These are phyloP conservation scores for Coelopa frigida DNA, from an alignment of 1,140 invertebrate genomes.

Conservation along the genomic window DNA sequence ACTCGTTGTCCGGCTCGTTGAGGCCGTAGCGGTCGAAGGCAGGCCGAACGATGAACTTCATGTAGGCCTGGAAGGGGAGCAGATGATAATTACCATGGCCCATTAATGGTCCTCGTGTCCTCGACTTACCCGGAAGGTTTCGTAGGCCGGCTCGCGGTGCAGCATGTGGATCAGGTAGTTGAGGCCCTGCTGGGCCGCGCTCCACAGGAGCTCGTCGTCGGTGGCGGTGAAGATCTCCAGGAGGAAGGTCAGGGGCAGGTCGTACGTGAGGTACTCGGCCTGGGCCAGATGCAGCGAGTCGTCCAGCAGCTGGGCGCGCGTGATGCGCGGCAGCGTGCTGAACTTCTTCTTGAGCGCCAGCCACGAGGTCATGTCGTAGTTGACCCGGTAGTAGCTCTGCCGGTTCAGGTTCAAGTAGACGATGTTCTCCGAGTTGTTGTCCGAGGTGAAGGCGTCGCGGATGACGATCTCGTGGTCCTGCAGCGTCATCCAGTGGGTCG, in stretches of 20 bases:
- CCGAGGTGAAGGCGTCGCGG: conserved; percentile 20
- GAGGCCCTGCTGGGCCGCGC: conserved; percentile 29
- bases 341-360: conserved; percentile 52
- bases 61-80: conserved; percentile 29
- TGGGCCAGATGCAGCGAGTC: conserved; percentile 72
- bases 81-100: background rate
- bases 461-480: conserved; percentile 28
- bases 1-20: conserved; percentile 37
- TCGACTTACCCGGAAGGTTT: conserved; percentile 33
- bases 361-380: conserved; percentile 67
- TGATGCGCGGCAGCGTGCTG: conserved; percentile 49
- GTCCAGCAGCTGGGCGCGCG: conserved; percentile 72
- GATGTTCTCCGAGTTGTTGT: conserved; percentile 21
- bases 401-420: conserved; percentile 40
- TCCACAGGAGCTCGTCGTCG: conserved; percentile 39
- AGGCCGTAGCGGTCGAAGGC: conserved; percentile 43
- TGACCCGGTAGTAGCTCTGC: conserved; percentile 63
- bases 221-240: conserved; percentile 28
- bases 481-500: conserved; percentile 33
- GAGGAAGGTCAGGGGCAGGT: conserved; percentile 49
- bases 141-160: conserved; percentile 40
- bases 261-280: conserved; percentile 53
- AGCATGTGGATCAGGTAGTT: conserved; percentile 37
- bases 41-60: conserved; percentile 37
- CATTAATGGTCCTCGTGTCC: background rate